Conservation (phyloP, 1,140 invertebrate species). For the Camponotus floridanus region DNA sequence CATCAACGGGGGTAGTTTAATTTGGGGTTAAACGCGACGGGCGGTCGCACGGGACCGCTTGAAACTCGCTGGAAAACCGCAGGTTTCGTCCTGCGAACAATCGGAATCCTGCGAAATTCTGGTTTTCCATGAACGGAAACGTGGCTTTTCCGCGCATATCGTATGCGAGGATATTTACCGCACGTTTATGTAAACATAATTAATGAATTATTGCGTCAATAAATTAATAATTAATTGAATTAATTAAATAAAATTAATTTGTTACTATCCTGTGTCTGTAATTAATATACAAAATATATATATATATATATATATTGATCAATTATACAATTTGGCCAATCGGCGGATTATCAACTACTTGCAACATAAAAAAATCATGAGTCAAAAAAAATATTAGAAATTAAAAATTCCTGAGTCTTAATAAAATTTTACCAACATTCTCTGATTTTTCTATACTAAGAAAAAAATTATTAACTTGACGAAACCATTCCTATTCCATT, state of each 20-base stretch:
- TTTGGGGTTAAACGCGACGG: slow-evolving; percentile 74
- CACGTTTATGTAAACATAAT: neutral
- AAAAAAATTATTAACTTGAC: too few relatives aligned
- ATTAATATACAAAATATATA: neutral
- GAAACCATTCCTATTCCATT: too few relatives aligned
- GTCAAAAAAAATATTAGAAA: too few relatives aligned
- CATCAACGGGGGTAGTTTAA: slow-evolving; percentile 76
- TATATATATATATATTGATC: too few relatives aligned
- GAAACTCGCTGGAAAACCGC: slow-evolving; percentile 73
- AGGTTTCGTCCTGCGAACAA: slow-evolving; percentile 69
- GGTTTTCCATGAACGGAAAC: neutral
- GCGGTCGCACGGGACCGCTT: slow-evolving; percentile 40
- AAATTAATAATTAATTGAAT: neutral
- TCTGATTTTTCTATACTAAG: too few relatives aligned
- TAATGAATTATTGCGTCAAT: neutral
- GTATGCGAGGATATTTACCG: neutral
- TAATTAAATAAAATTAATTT: too few relatives aligned
- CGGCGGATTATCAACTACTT: too few relatives aligned
- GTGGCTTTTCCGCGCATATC: slow-evolving; percentile 7
- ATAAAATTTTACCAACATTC: too few relatives aligned
- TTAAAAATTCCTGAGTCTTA: too few relatives aligned
- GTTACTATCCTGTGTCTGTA: neutral
- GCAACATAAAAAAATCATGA: too few relatives aligned
- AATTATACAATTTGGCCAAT: too few relatives aligned
- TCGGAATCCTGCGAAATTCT: slow-evolving; percentile 52